Base-by-base conservation (phyloP, 1,140 invertebrate species). In the Pantala flavescens region DNA sequence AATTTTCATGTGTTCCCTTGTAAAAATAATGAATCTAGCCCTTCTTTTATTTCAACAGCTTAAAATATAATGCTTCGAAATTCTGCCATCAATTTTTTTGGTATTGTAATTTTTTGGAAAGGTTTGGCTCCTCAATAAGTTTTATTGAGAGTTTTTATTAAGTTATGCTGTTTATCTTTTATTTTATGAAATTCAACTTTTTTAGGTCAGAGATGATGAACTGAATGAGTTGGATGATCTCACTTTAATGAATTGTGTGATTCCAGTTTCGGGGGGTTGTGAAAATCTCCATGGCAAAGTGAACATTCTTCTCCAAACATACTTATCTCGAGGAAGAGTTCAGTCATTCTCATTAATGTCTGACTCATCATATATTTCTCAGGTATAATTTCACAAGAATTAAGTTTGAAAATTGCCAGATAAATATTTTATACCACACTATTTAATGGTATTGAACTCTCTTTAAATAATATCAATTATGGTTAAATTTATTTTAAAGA, bases 201-300 rank as follows among this genome's bases (percentile, higher is more conserved):
- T n/a, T 71, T 76, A 94, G 92, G 91, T 97, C 0, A 86, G 98
- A 73, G 95, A 99, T 79, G 96, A 99, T 80, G 98, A 99, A 85
- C 82, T 97, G 78, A 87, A 91, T 19, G 97, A 99, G 81, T 82
- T 99, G 28, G 93, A 98, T 79, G 83, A 88, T 43, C 82, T 97
- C 23, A 84, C 87, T 42, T 80, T 85, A 5, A 84, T 90, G 43
- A 87, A 90, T 79, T 97, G 95, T 81, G 88, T 92, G 78, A 82
- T 96, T 24, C 84, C 87, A 71, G 89, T 93, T 0, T 85, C 87
- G 74, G 93, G 94, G 19, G 92, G 94, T 0, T 88, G 88, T 21
- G 96, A 98, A 82, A 97, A 97, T 82, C 86, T 94, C 43, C 87
- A 94, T 79, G 97, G 96, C 74, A 99, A 99, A 89, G 96, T 99